Evolutionary conservation across 2,888 invertebrate species (phyloP), one percentile per base, ranked within the genome.

Genomic region (Machimus atricapillus): DNA sequence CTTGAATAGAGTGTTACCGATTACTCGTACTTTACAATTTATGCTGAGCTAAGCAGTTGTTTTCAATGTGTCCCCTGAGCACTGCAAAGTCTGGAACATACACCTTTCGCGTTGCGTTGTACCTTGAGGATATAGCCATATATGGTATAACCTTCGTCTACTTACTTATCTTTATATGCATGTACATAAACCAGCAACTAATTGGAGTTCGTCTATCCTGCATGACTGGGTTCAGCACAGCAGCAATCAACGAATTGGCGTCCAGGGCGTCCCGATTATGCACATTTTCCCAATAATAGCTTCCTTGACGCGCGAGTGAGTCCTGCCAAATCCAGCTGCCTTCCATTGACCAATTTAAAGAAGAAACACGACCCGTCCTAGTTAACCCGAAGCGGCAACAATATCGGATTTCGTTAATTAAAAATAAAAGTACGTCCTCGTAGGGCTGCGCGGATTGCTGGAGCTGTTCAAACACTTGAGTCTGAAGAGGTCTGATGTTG

Each of bases 381-480:
- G 34, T 82, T 56, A 37, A n/a, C 34, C 66, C 14, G n/a, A 19
- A 34, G 14, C 9, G n/a, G 82, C 31, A 52, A 74, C 56, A 56
- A 86, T 86, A 86, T 86, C 85, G 14, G 77, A 77, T 86, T 86
- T 86, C 85, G 85, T 76, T 77, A 86, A 86, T 86, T 86, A 86
- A 86, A 86, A 77, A 76, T 37, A 40, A 46, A 86, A 86, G 85
- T 86, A 86, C 85, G 76, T 23, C 31, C 85, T 66, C 12, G 27
- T 66, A 66, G 27, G 66, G 66, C 27, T 66, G 66, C 27, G 12
- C 27, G 27, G 23, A 23, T 86, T 76, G 34, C 52, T 19, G 27
- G 56, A 34, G 85, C 82, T 66, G 34, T 19, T 37, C 82, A 82
- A 82, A 82, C 37, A 82, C 82, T 82, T 23, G 31, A 66, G 56